Base-by-base conservation (phyloP, 2,113 vertebrate species). In the Alaudala cheleensis region DNA sequence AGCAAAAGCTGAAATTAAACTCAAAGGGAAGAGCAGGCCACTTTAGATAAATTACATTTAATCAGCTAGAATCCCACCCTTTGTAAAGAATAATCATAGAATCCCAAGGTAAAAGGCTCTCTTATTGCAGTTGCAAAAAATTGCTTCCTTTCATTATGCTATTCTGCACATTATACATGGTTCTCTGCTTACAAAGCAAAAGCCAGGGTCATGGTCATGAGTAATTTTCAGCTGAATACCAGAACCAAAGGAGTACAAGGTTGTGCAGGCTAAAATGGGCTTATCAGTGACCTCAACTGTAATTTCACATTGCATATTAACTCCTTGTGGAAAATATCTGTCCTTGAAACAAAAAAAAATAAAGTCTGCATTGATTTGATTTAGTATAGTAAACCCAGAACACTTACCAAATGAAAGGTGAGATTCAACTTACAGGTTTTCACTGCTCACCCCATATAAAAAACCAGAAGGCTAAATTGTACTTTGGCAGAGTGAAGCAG, bases 101-200 rank as follows among this genome's bases (percentile, higher is more conserved):
- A 95, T 92, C 54, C 69, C 81, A 96, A 96, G 92, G 93, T 95
- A 93, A 97, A 97, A 96, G 51, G 80, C 69, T 80, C 56, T 93
- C 69, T 83, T 93, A 87, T 1, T 90, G 87, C 28, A 45, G 72
- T 56, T 97, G 92, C 60, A 87, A 95, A 95, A 97, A 95, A 94
- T 92, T 60, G 80, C 58, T 98, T 97, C 95, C 94, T 95, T 94
- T 93, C 90, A 95, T 94, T 96, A 74, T 57, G 72, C 92, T 95
- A 94, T 94, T 94, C 91, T 92, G 87, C 69, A 87, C 29, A 37
- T 88, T 74, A 74, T 87, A 81, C 47, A 86, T 56, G 80, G 85
- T 92, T 97, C 97, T 97, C 87, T 89, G 92, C 93, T 98, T 96
- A 97, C 93, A 95, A 60, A 95, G 82, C 28, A 92, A 93, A 95